Evolutionary conservation across 2,888 invertebrate genomes (phyloP), one percentile per base, ranked within the genome.

Genomic region (Campoplex capitator): DNA sequence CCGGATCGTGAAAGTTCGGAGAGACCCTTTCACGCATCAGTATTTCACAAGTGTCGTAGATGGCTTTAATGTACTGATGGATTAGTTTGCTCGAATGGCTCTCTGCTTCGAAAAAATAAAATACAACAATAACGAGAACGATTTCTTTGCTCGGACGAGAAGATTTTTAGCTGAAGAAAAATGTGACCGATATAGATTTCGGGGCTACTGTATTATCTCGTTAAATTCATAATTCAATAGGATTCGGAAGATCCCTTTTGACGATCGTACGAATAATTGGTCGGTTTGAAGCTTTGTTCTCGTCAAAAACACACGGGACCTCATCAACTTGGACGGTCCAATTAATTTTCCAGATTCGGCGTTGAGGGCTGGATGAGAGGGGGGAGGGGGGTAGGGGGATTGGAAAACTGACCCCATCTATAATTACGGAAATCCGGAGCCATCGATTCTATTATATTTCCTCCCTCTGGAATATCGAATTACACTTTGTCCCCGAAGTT

Each of bases 381-480:
- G 58, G 80, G 23, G 23, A 23, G 0, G 4, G 1, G 38, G 38
- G 32, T 16, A 7, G 65, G 56, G 58, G 80, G 23, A 18, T 58
- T 71, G 80, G 86, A 86, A 88, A 89, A 88, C 83, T 87, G 85
- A 86, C 77, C 87, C 89, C 85, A 68, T 68, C 76, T 79, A 80
- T 86, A 85, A 87, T 86, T 84, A 86, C 84, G 81, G 75, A 83
- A 86, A 84, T 84, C 84, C 88, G 71, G 76, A 78, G 35, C 58
- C 83, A 77, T 88, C 77, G 81, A 78, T 74, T 85, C 83, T 73
- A 83, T 85, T 88, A 85, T 89, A 85, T 82, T 83, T 83, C 73
- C 75, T 83, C 86, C 84, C 82, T 79, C 65, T 70, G 79, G 85
- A 89, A 90, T 90, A 90, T 90, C 88, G 87, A 88, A 88, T 90